These are phyloP conservation scores for Lucifuga dentata DNA, from an alignment of 2,113 vertebrate species.

Conservation along the genomic window DNA sequence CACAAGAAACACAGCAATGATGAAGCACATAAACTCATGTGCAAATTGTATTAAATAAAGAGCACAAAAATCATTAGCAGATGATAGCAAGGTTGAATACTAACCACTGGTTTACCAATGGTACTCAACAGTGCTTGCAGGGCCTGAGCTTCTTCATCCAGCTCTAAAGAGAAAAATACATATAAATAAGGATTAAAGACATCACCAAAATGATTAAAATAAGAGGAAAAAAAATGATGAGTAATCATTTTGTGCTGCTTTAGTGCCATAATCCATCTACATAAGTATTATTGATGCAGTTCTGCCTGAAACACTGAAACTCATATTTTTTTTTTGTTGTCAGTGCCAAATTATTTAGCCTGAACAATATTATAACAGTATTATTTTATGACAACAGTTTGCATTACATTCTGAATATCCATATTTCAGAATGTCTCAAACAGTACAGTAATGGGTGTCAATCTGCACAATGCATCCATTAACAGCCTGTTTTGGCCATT, in stretches of 20 bases:
- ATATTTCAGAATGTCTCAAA: not conserved
- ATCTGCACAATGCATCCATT: not conserved
- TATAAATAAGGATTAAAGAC: not conserved
- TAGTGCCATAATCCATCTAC: no score
- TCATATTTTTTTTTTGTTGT: no score
- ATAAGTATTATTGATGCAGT: no score
- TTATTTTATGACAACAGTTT: no score
- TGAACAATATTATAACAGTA: no score
- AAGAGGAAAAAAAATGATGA: no score
- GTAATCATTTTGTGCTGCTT: no score
- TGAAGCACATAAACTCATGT: conserved; percentile 26
- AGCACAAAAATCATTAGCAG: not conserved
- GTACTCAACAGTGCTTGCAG: conserved; percentile 88
- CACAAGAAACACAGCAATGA: conserved; percentile 28
- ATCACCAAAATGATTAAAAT: not conserved
- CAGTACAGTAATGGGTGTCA: not conserved
- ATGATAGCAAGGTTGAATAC: conserved; percentile 64
- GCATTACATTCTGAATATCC: no score
- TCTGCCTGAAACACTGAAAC: no score
- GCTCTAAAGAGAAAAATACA: conserved; percentile 80
- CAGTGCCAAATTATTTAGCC: no score
- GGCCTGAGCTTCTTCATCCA: conserved; percentile 90
- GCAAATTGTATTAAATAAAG: conserved; percentile 18
- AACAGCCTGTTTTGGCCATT: no score
- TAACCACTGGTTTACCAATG: conserved; percentile 90